Conservation (phyloP, 2,113 vertebrate species). For the Acanthisitta chloris region DNA sequence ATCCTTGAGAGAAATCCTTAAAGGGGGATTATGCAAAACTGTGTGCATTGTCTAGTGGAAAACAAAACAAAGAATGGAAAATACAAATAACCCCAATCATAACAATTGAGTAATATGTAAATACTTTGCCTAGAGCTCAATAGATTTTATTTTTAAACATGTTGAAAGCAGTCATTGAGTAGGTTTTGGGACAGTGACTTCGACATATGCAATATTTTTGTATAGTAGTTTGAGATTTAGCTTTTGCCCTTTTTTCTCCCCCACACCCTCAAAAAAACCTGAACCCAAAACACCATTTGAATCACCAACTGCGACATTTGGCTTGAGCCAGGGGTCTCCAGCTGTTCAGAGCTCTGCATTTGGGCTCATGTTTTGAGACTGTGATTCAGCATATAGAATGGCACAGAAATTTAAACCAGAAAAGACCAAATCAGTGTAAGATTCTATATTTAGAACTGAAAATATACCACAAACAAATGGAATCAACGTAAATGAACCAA, state of each 20-base stretch:
- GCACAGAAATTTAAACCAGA: background rate
- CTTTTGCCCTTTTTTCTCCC: background rate
- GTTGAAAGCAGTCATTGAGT: background rate
- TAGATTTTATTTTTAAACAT: background rate
- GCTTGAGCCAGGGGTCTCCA: background rate
- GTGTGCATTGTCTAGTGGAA: background rate
- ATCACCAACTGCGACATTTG: background rate
- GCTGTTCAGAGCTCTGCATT: background rate
- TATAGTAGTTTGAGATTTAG: background rate
- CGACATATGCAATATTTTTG: background rate
- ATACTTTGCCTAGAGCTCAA: background rate
- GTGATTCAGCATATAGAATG: background rate
- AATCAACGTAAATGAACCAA: too few relatives aligned
- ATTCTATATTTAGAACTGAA: background rate
- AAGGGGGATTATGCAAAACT: background rate
- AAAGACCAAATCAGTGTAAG: background rate
- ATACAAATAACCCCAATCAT: background rate
- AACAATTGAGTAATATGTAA: background rate
- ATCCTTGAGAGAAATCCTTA: background rate
- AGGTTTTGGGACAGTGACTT: background rate
- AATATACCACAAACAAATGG: too few relatives aligned
- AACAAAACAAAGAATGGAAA: background rate
- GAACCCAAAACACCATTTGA: background rate
- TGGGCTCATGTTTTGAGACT: background rate
- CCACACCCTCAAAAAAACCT: accelerated